These are phyloP conservation scores for Pristionchus japonicus DNA, from an alignment of 2,888 invertebrate species.

Conservation along the genomic window DNA sequence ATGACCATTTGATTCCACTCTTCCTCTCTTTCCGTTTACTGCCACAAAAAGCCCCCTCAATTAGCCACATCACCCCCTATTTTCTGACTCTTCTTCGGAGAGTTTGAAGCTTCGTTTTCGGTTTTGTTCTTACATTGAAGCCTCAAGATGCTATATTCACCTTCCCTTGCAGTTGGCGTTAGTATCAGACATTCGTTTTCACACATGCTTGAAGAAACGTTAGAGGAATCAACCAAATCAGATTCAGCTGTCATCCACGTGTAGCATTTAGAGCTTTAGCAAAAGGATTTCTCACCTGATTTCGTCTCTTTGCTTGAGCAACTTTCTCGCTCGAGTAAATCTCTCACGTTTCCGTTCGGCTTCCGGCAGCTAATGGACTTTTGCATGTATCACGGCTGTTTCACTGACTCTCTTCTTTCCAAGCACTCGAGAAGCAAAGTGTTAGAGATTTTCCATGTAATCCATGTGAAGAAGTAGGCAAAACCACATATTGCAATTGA, in stretches of 20 bases:
- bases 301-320: not conserved
- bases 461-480: not conserved
- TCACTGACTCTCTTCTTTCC: not conserved
- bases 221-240: no score
- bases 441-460: no score
- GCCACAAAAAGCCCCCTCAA: not conserved
- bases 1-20: not conserved
- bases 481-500: not conserved
- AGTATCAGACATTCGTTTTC: not conserved
- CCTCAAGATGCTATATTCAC: not conserved
- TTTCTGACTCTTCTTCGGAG: not conserved
- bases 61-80: not conserved
- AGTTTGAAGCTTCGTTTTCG: no score
- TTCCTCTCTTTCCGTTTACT: not conserved
- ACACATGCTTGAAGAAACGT: not conserved
- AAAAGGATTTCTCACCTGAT: not conserved
- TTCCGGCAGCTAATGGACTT: slow-evolving; percentile 13
- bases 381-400: not conserved
- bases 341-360: not conserved
- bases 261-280: not conserved
- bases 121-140: no score
- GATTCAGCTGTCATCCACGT: not conserved
- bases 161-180: not conserved
- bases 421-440: not conserved
- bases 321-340: not conserved